A percentile compares a stretch with the other conserved stretches of the same genome.
phyloP scores from a whole-genome alignment of 1,140 invertebrate species.

The Littorina saxatilis region DNA sequence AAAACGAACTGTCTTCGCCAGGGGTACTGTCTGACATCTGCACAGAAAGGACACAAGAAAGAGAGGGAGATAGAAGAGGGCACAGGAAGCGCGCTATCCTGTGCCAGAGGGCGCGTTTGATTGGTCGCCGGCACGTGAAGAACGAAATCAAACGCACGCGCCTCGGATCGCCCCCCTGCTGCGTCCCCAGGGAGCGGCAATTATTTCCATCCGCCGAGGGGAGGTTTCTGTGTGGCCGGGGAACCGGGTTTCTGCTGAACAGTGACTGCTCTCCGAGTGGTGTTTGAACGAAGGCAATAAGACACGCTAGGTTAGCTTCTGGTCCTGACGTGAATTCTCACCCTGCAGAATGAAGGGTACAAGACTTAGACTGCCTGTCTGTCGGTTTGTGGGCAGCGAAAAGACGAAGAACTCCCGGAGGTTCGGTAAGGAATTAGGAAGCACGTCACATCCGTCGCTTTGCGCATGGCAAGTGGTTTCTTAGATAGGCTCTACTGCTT shows the following conservation, averaged over 20 bases:
- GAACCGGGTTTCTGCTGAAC: neutral
- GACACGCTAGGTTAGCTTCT: conserved; percentile 13
- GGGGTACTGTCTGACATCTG: conserved; percentile 24
- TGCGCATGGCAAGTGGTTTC: too few species aligned
- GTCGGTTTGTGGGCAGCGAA: too few species aligned
- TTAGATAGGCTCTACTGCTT: too few species aligned
- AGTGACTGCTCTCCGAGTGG: conserved; percentile 16
- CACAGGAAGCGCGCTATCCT: conserved; percentile 17
- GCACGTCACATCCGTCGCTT: too few species aligned
- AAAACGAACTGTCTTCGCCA: neutral
- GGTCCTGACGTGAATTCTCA: conserved; percentile 13
- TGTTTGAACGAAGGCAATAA: conserved; percentile 25
- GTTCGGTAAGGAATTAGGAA: too few species aligned
- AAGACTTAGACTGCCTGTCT: too few species aligned
- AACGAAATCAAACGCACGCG: conserved; percentile 28
- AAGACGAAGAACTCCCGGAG: too few species aligned
- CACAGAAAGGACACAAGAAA: neutral
- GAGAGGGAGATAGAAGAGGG: neutral
- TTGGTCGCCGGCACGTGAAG: conserved; percentile 26
- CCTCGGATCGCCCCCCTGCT: neutral
- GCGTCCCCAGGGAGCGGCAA: neutral
- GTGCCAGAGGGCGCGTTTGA: conserved; percentile 26
- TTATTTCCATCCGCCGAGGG: conserved; percentile 22
- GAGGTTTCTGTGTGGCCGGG: neutral
- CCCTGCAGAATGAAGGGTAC: too few species aligned